Conservation (phyloP, 2,113 vertebrate species). For the Colistium nudipinnis region DNA sequence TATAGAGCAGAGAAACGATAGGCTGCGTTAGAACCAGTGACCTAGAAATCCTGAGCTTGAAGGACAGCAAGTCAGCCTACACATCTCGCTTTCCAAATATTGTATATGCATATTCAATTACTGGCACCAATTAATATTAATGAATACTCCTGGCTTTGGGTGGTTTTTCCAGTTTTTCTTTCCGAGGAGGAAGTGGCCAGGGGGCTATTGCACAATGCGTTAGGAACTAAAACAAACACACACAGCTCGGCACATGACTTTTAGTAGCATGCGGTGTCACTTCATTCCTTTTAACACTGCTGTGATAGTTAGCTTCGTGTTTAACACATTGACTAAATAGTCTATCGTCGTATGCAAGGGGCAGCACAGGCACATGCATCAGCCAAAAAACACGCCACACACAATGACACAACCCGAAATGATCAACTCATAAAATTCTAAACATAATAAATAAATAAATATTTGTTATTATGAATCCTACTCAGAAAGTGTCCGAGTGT, state of each 20-base stretch:
- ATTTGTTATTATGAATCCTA: too few relatives aligned
- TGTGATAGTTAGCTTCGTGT: slow-evolving; percentile 38
- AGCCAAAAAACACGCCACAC: too few relatives aligned
- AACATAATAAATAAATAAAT: too few relatives aligned
- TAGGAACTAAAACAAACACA: slow-evolving; percentile 57
- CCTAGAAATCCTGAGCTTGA: not conserved
- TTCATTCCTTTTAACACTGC: slow-evolving; percentile 50
- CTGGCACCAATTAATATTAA: slow-evolving; percentile 5
- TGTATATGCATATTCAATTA: not conserved
- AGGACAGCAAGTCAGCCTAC: not conserved
- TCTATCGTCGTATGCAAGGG: slow-evolving; percentile 4
- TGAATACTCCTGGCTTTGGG: not conserved
- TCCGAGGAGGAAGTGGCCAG: slow-evolving; percentile 42
- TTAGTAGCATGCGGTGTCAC: slow-evolving; percentile 42
- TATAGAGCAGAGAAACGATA: not conserved
- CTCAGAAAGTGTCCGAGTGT: too few relatives aligned
- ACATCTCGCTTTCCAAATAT: not conserved
- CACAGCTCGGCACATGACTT: slow-evolving; percentile 60
- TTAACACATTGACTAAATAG: slow-evolving; percentile 39
- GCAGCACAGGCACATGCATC: too few relatives aligned
- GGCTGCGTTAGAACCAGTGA: not conserved
- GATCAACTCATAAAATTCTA: too few relatives aligned
- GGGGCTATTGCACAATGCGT: slow-evolving; percentile 46
- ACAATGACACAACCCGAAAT: too few relatives aligned
- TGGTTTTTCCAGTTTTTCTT: slow-evolving; percentile 44